Percentiles rank a stretch among this genome's conserved stretches.
Conservation (phyloP, 2,113 vertebrate genomes). For the Desmodus rotundus region DNA sequence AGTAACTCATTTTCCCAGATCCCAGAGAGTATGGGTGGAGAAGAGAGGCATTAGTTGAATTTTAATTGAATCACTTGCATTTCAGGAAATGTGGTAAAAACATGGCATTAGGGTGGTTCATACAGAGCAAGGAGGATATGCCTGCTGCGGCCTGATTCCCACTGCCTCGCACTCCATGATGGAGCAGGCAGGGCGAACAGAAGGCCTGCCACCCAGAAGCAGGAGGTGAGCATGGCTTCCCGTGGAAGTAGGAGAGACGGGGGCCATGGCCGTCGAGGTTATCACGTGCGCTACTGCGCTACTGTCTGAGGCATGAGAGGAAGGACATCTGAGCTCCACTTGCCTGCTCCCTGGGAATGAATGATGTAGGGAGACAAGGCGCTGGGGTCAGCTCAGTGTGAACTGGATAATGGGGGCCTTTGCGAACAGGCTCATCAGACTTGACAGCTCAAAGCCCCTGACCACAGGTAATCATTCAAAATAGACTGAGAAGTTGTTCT, state of each 20-base stretch:
- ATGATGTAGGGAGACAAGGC: neutral
- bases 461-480: neutral
- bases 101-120: neutral
- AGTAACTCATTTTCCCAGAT: slow-evolving; percentile 40
- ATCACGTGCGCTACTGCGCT: no score
- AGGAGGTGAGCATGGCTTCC: neutral
- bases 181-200: neutral
- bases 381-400: neutral
- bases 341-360: neutral
- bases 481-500: neutral
- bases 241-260: neutral
- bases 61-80: slow-evolving; percentile 63
- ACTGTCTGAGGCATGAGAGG: neutral
- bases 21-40: slow-evolving; percentile 39
- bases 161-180: accelerated
- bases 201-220: neutral
- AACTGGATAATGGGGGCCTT: neutral
- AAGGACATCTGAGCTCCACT: neutral
- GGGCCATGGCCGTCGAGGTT: neutral
- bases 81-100: slow-evolving; percentile 30
- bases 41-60: slow-evolving; percentile 55
- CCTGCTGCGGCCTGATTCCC: neutral
- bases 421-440: neutral
- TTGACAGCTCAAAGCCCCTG: neutral
- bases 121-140: no score